These are phyloP conservation scores for Podabrus alpinus DNA, from an alignment of 2,888 invertebrate species.

Conservation along the genomic window DNA sequence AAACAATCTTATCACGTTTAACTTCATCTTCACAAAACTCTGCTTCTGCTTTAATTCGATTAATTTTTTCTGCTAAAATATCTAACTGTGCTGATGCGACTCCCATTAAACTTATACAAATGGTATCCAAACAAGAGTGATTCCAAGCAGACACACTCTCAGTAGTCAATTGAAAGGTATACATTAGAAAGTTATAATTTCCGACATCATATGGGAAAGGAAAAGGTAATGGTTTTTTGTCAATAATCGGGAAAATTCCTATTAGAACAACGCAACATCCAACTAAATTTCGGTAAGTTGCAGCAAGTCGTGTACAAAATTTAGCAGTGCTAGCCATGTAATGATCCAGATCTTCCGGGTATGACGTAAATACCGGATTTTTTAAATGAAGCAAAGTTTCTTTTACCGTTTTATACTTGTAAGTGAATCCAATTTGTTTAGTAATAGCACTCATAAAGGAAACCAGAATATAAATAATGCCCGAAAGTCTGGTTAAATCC, in stretches of 20 bases:
- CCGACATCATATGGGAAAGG: conserved; percentile 30
- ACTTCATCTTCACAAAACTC: neutral
- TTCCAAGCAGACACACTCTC: conserved; percentile 23
- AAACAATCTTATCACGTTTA: neutral
- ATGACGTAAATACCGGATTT: conserved; percentile 15
- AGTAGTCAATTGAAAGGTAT: conserved; percentile 17
- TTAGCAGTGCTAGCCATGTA: conserved; percentile 16
- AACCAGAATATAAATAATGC: conserved; percentile 24
- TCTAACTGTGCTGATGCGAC: conserved; percentile 20
- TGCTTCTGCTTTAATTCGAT: neutral
- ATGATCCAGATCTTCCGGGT: conserved; percentile 18
- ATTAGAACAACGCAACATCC: conserved; percentile 7
- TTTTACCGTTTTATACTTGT: conserved; percentile 1
- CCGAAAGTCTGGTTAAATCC: conserved; percentile 20
- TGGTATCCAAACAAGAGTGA: conserved; percentile 23
- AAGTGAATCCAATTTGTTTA: conserved; percentile 12
- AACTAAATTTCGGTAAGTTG: conserved; percentile 5
- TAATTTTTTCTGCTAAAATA: conserved; percentile 16
- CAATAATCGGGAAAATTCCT: conserved; percentile 15
- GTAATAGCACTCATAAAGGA: conserved; percentile 8
- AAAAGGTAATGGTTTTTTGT: conserved; percentile 22
- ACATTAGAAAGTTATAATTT: conserved; percentile 12
- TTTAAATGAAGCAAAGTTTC: conserved; percentile 11
- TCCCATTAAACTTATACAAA: conserved; percentile 19
- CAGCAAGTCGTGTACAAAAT: conserved; percentile 12